phyloP scores from a whole-genome alignment of 2,888 invertebrate species.

The Nebria brevicollis region DNA sequence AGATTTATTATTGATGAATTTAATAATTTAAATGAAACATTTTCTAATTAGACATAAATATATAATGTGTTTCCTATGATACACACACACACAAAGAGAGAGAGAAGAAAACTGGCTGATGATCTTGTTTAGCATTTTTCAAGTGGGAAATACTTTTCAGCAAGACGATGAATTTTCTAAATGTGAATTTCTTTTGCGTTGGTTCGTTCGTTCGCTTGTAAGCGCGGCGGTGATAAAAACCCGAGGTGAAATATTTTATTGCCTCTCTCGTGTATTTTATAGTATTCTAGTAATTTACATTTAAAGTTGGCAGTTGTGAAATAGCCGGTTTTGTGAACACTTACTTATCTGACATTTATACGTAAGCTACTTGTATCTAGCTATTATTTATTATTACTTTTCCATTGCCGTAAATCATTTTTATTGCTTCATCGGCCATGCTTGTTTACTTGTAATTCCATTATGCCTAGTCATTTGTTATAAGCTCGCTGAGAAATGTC shows the following conservation, averaged over 20 bases:
- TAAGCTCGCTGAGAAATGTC: slow-evolving; percentile 46
- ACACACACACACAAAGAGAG: no score
- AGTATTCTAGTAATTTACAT: slow-evolving; percentile 46
- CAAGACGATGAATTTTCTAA: neutral
- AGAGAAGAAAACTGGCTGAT: neutral
- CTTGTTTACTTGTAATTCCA: slow-evolving; percentile 49
- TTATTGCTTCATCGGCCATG: slow-evolving; percentile 57
- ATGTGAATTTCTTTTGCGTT: neutral
- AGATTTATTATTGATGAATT: no score
- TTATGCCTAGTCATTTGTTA: slow-evolving; percentile 47
- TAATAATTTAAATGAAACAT: no score
- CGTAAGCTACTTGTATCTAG: slow-evolving; percentile 60
- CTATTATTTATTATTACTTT: slow-evolving; percentile 60
- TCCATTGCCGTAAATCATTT: slow-evolving; percentile 56
- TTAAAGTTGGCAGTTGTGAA: slow-evolving; percentile 54
- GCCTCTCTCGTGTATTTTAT: slow-evolving; percentile 36
- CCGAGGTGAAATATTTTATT: slow-evolving; percentile 43
- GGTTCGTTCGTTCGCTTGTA: neutral
- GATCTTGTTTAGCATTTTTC: neutral
- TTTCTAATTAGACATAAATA: no score
- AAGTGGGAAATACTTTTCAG: neutral
- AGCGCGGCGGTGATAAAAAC: slow-evolving; percentile 27
- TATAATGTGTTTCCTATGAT: no score
- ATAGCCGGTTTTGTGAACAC: slow-evolving; percentile 55
- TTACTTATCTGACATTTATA: slow-evolving; percentile 60